A percentile compares a stretch with the other conserved stretches of the same genome.
Conservation (phyloP, 1,140 invertebrate genomes). For the Mercenaria mercenaria region DNA sequence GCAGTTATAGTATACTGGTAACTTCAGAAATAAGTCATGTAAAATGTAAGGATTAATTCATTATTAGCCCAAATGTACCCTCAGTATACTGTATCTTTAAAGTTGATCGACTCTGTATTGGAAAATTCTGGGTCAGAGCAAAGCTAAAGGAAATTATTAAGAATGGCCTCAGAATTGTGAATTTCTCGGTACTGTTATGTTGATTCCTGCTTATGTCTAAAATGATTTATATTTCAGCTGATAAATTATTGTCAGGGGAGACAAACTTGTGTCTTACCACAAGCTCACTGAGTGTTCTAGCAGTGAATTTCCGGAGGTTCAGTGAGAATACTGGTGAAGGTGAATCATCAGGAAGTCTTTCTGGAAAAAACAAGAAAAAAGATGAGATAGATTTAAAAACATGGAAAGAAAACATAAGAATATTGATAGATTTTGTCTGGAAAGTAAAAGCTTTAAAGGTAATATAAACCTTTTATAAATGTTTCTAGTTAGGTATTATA, state of each 20-base stretch:
- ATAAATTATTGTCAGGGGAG: constrained; percentile 55
- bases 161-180: no score
- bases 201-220: no score
- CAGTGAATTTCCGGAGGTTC: constrained; percentile 11
- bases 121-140: no score
- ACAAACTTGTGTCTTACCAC: constrained; percentile 59
- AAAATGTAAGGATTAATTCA: neutral
- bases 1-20: no score
- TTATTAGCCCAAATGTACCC: no score
- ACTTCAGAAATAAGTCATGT: no score
- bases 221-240: constrained; percentile 34
- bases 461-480: no score
- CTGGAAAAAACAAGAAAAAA: neutral
- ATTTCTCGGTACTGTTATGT: no score
- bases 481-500: no score
- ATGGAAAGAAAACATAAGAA: constrained; percentile 47
- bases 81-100: no score
- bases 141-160: no score
- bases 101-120: neutral
- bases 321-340: constrained; percentile 30
- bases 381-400: neutral
- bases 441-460: constrained; percentile 61
- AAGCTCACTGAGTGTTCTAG: constrained; percentile 47
- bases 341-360: neutral
- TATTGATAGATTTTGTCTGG: constrained; percentile 44